Conservation (phyloP, 2,888 invertebrate genomes). For the Amiota mariae region DNA sequence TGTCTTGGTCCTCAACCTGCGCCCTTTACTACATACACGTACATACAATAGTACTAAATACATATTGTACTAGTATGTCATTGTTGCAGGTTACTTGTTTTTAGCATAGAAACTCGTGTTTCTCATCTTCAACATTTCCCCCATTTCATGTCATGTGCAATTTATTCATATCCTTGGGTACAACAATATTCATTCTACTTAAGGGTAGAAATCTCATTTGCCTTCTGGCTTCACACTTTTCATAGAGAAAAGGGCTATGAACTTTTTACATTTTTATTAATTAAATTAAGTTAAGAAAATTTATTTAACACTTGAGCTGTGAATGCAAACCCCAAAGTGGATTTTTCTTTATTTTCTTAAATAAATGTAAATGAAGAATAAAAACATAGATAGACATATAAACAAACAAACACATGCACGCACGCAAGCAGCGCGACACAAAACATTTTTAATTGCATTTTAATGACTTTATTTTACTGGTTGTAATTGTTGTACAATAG, state of each 20-base stretch:
- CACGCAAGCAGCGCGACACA: background rate
- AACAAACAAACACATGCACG: constrained; percentile 27
- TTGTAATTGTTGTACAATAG: constrained; percentile 36
- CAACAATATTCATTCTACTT: background rate
- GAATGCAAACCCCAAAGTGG: constrained; percentile 19
- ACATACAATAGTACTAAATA: background rate
- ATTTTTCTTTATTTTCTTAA: constrained; percentile 12
- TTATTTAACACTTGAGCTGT: constrained; percentile 37
- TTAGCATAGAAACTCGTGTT: background rate
- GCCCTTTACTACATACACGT: too few relatives aligned
- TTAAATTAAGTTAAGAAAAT: constrained; percentile 56
- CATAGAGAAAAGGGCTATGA: too few relatives aligned
- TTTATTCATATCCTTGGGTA: constrained; percentile 4
- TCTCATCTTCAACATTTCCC: too few relatives aligned
- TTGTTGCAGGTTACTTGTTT: background rate
- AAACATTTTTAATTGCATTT: constrained; percentile 62
- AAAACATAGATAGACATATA: background rate
- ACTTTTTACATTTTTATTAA: constrained; percentile 56
- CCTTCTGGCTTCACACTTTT: too few relatives aligned
- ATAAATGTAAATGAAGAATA: background rate
- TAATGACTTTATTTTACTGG: constrained; percentile 59
- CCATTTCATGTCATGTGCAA: background rate
- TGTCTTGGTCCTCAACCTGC: background rate
- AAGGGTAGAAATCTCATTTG: background rate
- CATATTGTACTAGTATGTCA: too few relatives aligned